Evolutionary conservation across 53 echinoderm and acorn worm genomes (phyloP).

Genomic region (Holothuria leucospilota): DNA sequence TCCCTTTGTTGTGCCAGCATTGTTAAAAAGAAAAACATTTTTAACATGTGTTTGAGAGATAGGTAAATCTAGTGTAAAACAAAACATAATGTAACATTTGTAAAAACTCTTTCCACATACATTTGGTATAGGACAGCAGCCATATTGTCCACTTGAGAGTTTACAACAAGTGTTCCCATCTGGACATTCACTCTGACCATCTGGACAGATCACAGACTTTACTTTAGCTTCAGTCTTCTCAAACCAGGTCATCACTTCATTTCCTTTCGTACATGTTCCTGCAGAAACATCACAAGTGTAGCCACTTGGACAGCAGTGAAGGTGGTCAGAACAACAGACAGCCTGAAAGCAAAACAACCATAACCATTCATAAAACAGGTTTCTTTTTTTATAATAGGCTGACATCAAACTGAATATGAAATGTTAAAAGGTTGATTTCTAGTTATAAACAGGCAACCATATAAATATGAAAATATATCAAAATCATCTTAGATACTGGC

Average conservation of each 20-base stretch:
- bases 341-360: background rate
- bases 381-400: no score
- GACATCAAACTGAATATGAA: background rate
- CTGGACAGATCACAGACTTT: slow-evolving; percentile 43
- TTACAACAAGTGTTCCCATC: slow-evolving; percentile 69
- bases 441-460: no score
- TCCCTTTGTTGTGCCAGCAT: no score
- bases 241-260: slow-evolving; percentile 31
- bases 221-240: slow-evolving; percentile 50
- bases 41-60: no score
- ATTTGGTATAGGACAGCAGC: slow-evolving; percentile 79
- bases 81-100: no score
- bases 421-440: no score
- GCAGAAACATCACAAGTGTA: slow-evolving; percentile 52
- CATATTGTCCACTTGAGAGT: slow-evolving; percentile 58
- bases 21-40: no score
- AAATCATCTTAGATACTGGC: no score
- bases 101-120: slow-evolving; percentile 31
- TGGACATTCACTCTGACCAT: slow-evolving; percentile 61
- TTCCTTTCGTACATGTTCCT: slow-evolving; percentile 55
- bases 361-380: no score
- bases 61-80: no score
- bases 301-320: slow-evolving; percentile 41
- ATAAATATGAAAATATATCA: no score
- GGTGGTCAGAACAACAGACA: slow-evolving; percentile 46